These are phyloP conservation scores for Gymnoscopelus microlampas DNA, from an alignment of 2,797 vertebrate species.

Conservation along the genomic window DNA sequence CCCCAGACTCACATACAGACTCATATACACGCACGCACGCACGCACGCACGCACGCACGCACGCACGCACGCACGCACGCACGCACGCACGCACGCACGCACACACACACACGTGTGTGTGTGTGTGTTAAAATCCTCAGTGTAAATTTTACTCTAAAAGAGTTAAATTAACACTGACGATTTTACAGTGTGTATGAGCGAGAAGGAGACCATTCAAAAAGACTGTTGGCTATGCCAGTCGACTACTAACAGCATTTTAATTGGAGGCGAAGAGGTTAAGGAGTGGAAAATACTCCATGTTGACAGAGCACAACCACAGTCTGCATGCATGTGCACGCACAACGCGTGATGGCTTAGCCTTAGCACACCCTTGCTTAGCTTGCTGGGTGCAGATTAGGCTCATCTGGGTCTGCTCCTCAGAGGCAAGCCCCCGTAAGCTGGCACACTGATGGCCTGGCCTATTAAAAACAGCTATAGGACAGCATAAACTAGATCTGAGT, in stretches of 20 bases:
- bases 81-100: too few species aligned
- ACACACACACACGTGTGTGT: not conserved
- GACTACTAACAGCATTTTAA: conserved; percentile 9
- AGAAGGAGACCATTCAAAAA: not conserved
- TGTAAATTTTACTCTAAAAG: too few species aligned
- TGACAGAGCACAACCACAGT: too few species aligned
- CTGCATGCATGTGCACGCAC: too few species aligned
- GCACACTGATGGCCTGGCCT: conserved; percentile 61
- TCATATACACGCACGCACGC: too few species aligned
- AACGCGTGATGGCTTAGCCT: too few species aligned
- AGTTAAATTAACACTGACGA: too few species aligned
- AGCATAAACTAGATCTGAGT: conserved; percentile 76
- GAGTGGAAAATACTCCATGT: not conserved
- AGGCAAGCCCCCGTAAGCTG: conserved; percentile 45
- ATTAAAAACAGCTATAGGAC: conserved; percentile 78
- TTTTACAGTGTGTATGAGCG: too few species aligned
- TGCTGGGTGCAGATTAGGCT: conserved; percentile 52
- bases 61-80: too few species aligned
- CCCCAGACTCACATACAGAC: too few species aligned
- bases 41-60: too few species aligned
- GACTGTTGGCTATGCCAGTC: not conserved
- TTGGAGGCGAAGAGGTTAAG: conserved; percentile 5
- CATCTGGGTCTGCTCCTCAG: conserved; percentile 77
- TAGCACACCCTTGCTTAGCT: conserved; percentile 12
- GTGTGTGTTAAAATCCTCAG: not conserved